Conservation (phyloP, 2,113 vertebrate species). For the Nerophis ophidion region DNA sequence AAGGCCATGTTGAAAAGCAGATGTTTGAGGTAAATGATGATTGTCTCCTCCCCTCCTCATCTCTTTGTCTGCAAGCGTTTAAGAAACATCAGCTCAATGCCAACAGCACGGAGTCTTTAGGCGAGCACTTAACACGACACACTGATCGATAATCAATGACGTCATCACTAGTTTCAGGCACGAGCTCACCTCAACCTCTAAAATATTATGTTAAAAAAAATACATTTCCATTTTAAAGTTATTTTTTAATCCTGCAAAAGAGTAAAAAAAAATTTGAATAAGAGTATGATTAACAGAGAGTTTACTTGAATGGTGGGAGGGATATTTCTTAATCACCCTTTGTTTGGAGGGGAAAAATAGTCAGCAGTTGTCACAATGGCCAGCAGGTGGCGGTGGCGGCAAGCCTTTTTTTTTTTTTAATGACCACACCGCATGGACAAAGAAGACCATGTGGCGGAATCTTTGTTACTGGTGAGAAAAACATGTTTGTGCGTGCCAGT, state of each 20-base stretch:
- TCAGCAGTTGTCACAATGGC: neutral
- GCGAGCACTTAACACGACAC: too few species aligned
- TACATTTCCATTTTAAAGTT: too few species aligned
- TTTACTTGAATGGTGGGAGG: neutral
- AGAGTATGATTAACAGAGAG: neutral
- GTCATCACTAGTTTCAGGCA: neutral
- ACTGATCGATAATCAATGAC: neutral
- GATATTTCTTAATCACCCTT: slow-evolving; percentile 38
- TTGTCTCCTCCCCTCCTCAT: neutral
- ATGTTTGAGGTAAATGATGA: slow-evolving; percentile 58
- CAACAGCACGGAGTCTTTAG: too few species aligned
- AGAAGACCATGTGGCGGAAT: slow-evolving; percentile 60
- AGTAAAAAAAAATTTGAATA: too few species aligned
- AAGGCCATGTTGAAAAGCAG: slow-evolving; percentile 55
- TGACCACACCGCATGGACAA: slow-evolving; percentile 46
- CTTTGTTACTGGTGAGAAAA: slow-evolving; percentile 45
- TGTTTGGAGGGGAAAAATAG: slow-evolving; percentile 33
- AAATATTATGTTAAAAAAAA: too few species aligned
- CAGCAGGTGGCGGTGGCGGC: slow-evolving; percentile 48
- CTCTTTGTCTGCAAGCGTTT: neutral
- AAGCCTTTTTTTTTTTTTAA: slow-evolving; percentile 12
- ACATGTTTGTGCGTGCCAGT: slow-evolving; percentile 47
- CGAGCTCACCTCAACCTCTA: neutral
- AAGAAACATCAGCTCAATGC: neutral
- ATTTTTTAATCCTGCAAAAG: too few species aligned